phyloP scores from a whole-genome alignment of 2,797 vertebrate genomes.

The Leptatherina wallacei region DNA sequence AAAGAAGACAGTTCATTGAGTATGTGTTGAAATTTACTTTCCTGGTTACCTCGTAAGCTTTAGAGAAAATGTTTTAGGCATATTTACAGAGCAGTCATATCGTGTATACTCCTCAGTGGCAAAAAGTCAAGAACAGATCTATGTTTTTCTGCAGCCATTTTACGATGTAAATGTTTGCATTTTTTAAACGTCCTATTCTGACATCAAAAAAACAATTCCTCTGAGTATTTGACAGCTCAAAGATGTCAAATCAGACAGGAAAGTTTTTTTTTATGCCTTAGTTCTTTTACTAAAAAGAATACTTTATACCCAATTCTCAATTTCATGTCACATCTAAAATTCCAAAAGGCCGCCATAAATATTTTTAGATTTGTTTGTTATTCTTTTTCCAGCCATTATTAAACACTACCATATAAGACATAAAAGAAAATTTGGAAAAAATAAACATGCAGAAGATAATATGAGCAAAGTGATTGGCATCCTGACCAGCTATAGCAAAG shows the following conservation, averaged over 20 bases:
- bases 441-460: background rate
- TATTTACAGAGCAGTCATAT: conserved; percentile 29
- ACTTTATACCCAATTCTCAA: conserved; percentile 38
- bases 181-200: conserved; percentile 6
- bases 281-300: conserved; percentile 45
- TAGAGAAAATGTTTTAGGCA: background rate
- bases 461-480: too few relatives aligned
- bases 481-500: background rate
- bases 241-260: conserved; percentile 48
- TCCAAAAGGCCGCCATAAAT: conserved; percentile 33
- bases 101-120: conserved; percentile 26
- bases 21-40: conserved; percentile 5
- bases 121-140: background rate
- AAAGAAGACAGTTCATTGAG: conserved; percentile 26
- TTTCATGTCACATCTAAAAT: conserved; percentile 51
- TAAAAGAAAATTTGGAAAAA: background rate
- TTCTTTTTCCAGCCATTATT: conserved; percentile 3
- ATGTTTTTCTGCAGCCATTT: conserved; percentile 6
- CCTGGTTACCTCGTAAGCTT: conserved; percentile 1
- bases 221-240: conserved; percentile 19
- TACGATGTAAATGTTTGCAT: conserved; percentile 14
- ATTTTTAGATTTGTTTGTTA: conserved; percentile 8
- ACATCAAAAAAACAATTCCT: conserved; percentile 4
- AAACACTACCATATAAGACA: background rate
- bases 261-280: conserved; percentile 40